Conservation (phyloP, 2,888 invertebrate species). For the Patella ulyssiponensis region DNA sequence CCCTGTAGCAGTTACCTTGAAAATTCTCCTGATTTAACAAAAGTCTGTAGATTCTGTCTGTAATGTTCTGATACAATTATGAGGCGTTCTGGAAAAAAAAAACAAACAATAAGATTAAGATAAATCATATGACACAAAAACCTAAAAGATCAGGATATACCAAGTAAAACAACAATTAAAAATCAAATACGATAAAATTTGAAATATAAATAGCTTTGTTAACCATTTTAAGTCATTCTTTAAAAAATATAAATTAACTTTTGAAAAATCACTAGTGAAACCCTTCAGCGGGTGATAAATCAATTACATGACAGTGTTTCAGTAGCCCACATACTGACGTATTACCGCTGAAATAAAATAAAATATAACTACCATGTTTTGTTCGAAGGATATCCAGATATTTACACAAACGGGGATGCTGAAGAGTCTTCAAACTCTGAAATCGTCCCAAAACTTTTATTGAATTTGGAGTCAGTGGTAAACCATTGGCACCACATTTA, state of each 20-base stretch:
- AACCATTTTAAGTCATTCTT: no score
- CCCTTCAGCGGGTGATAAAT: no score
- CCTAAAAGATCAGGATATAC: no score
- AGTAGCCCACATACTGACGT: no score
- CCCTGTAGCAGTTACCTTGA: constrained; percentile 43
- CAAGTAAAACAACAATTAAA: no score
- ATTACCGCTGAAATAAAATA: background rate
- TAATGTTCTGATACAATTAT: constrained; percentile 73
- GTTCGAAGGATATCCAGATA: constrained; percentile 93
- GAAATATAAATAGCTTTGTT: no score
- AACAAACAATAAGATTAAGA: no score
- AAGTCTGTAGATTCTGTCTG: constrained; percentile 56
- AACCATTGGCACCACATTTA: constrained; percentile 91
- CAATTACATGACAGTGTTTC: no score
- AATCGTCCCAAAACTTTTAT: constrained; percentile 93
- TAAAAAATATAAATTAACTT: no score
- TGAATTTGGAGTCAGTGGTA: constrained; percentile 96
- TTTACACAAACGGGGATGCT: constrained; percentile 86
- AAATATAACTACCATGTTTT: constrained; percentile 84
- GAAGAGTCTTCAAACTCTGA: constrained; percentile 82
- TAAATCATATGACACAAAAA: no score
- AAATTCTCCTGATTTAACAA: constrained; percentile 47
- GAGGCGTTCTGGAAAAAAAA: constrained; percentile 69
- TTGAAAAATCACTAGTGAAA: background rate
- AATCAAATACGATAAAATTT: no score